Percentiles rank a stretch among this genome's conserved stretches.
Evolutionary conservation across 1,140 invertebrate species (phyloP).

Genomic region (Lepidurus couesii): DNA sequence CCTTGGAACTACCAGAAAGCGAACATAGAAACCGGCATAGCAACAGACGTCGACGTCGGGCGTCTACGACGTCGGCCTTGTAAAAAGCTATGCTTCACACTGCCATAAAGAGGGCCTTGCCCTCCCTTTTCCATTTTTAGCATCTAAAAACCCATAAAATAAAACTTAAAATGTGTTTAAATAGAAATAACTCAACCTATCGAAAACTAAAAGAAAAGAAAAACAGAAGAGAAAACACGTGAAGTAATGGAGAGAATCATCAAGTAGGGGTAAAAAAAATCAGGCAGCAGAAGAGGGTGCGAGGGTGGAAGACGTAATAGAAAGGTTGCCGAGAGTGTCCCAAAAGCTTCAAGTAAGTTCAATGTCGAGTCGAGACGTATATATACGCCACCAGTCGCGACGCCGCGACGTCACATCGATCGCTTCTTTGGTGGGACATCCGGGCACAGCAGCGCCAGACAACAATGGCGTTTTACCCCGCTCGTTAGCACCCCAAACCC

Average conservation of each 20-base stretch:
- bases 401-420: conserved; percentile 20
- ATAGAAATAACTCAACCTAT: too few relatives aligned
- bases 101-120: too few relatives aligned
- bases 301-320: neutral
- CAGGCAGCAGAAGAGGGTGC: neutral
- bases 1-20: neutral
- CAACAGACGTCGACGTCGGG: neutral
- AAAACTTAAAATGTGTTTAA: neutral
- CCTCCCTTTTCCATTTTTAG: neutral
- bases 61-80: conserved; percentile 20
- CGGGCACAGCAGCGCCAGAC: neutral
- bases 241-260: too few relatives aligned
- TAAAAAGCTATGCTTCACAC: neutral
- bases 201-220: too few relatives aligned
- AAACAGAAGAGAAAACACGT: too few relatives aligned
- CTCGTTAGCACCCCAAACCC: neutral
- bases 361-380: neutral
- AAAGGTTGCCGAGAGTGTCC: neutral
- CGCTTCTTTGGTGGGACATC: conserved; percentile 11
- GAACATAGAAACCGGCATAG: neutral
- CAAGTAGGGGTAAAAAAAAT: neutral
- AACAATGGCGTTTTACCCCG: neutral
- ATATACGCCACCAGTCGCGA: neutral
- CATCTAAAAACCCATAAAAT: neutral
- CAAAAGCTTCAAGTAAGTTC: neutral